Percentiles rank a stretch among this genome's conserved stretches.
Conservation (phyloP, 2,797 vertebrate species). For the Emydoidea blandingii region DNA sequence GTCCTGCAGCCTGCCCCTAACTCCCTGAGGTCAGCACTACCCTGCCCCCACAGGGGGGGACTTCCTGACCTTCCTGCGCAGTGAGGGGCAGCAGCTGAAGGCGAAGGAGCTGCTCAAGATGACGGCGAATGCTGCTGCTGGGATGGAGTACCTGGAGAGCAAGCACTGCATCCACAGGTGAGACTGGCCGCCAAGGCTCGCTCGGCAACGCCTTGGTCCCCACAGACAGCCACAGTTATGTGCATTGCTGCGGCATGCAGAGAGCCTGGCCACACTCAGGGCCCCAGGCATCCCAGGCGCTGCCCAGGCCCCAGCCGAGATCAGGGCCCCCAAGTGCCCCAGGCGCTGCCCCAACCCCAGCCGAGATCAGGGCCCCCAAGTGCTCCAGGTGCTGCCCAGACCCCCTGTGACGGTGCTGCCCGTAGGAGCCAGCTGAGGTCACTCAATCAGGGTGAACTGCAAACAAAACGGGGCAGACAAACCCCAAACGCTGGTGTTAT, state of each 20-base stretch:
- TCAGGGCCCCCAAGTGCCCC: too few species aligned
- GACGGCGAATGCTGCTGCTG: slow-evolving; percentile 90
- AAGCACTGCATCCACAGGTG: slow-evolving; percentile 97
- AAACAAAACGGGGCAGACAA: too few species aligned
- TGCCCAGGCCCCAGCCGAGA: not conserved
- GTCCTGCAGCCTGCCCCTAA: too few species aligned
- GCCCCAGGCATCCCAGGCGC: too few species aligned
- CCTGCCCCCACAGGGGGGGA: slow-evolving; percentile 87
- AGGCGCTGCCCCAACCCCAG: too few species aligned
- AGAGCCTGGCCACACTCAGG: too few species aligned
- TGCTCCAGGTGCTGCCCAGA: too few species aligned
- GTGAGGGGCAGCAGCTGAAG: slow-evolving; percentile 82
- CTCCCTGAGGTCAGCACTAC: not conserved
- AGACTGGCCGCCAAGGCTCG: not conserved
- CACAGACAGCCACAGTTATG: not conserved
- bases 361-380: not conserved
- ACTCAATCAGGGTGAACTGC: too few species aligned
- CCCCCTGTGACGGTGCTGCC: too few species aligned
- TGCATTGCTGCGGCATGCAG: not conserved
- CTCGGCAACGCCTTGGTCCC: too few species aligned
- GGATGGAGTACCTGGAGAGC: slow-evolving; percentile 96
- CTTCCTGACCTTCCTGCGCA: slow-evolving; percentile 92
- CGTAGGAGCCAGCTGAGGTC: too few species aligned
- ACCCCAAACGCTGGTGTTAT: too few species aligned
- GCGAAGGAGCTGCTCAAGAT: slow-evolving; percentile 89